phyloP scores from a whole-genome alignment of 2,113 vertebrate genomes.

The Psittacula cyanocephala region DNA sequence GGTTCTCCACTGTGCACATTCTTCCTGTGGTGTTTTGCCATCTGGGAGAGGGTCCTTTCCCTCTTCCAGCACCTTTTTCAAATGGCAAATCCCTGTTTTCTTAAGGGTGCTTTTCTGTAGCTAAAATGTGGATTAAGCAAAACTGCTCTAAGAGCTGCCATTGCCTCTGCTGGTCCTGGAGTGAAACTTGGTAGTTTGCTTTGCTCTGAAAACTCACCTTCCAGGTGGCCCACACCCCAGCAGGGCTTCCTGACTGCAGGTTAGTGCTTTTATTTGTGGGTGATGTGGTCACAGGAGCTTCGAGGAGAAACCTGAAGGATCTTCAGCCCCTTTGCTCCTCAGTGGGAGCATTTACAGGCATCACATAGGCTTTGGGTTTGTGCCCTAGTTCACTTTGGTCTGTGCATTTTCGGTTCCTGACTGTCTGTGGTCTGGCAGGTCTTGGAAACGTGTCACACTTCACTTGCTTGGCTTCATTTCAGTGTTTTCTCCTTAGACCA shows the following conservation, averaged over 20 bases:
- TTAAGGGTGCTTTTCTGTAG: not conserved
- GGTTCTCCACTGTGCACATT: not conserved
- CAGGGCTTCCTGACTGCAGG: not conserved
- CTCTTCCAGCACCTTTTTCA: not conserved
- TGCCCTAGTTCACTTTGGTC: not conserved
- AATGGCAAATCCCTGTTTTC: not conserved
- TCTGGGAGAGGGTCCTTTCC: not conserved
- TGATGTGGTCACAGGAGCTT: not conserved
- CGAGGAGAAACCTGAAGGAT: not conserved
- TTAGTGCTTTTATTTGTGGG: not conserved
- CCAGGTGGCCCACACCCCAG: not conserved
- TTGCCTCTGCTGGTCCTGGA: fast-evolving
- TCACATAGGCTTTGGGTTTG: not conserved
- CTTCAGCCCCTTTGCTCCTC: not conserved
- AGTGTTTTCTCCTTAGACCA: not conserved
- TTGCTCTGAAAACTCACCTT: not conserved
- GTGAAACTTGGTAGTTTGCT: not conserved
- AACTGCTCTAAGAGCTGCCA: not conserved
- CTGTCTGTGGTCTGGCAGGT: not conserved
- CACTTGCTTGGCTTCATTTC: not conserved
- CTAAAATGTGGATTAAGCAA: not conserved
- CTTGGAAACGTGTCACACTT: not conserved
- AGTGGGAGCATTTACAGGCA: not conserved
- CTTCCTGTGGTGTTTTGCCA: not conserved
- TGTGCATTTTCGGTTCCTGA: not conserved